Percentiles rank a stretch among this genome's conserved stretches.
These are phyloP conservation scores for Tylochromis polylepis DNA, from an alignment of 2,113 vertebrate species.

Conservation along the genomic window DNA sequence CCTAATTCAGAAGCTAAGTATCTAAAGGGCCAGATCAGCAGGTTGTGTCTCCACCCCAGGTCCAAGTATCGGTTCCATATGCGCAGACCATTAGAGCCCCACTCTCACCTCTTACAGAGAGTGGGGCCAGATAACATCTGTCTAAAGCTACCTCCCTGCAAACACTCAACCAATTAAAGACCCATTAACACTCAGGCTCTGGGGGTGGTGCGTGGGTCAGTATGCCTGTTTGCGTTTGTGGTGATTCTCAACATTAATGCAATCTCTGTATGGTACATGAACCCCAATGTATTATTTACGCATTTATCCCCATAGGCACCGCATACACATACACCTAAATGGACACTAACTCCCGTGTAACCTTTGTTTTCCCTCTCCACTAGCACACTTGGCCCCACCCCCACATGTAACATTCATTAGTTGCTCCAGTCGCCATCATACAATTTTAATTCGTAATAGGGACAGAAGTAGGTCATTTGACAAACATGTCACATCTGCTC, in stretches of 20 bases:
- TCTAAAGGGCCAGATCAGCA: conserved; percentile 46
- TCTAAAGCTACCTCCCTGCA: conserved; percentile 48
- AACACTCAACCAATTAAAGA: conserved; percentile 63
- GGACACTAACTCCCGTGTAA: neutral
- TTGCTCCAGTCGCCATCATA: conserved; percentile 66
- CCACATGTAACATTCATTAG: conserved; percentile 68
- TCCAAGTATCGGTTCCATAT: conserved; percentile 32
- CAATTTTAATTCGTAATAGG: conserved; percentile 77
- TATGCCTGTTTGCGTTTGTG: conserved; percentile 12
- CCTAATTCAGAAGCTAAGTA: conserved; percentile 58
- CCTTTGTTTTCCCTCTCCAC: conserved; percentile 33
- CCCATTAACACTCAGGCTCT: conserved; percentile 49
- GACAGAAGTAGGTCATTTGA: conserved; percentile 77
- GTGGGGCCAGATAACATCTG: conserved; percentile 54
- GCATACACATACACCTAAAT: neutral
- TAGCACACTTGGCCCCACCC: conserved; percentile 24
- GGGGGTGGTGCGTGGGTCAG: conserved; percentile 32
- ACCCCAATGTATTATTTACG: neutral
- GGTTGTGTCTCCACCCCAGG: conserved; percentile 14
- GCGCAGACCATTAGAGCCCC: conserved; percentile 43
- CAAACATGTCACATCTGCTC: conserved; percentile 77
- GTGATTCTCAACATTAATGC: conserved; percentile 1
- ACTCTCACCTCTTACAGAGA: conserved; percentile 47
- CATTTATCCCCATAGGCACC: neutral
- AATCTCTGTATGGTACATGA: neutral